Percentiles rank a stretch among this genome's conserved stretches.
phyloP scores from a whole-genome alignment of 2,797 vertebrate genomes.

The Tangara arthus region DNA sequence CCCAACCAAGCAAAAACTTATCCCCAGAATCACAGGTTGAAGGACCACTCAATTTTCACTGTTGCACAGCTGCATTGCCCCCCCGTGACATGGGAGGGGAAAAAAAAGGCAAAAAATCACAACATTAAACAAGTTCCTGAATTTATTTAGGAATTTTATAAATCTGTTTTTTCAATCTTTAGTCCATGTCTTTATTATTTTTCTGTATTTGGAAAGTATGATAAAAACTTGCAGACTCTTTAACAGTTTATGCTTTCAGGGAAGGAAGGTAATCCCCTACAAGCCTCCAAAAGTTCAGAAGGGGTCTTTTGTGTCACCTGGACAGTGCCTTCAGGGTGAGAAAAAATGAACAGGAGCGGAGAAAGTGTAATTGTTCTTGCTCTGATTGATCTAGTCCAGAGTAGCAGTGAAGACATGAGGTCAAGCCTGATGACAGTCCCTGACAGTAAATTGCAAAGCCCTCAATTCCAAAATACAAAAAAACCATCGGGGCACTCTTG shows the following conservation, averaged over 20 bases:
- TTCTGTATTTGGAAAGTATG: background rate
- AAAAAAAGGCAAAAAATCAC: background rate
- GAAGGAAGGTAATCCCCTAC: background rate
- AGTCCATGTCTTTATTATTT: background rate
- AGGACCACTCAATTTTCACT: background rate
- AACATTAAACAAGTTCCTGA: background rate
- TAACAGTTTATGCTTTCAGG: background rate
- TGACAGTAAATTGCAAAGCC: background rate
- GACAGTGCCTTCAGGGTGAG: background rate
- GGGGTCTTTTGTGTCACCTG: background rate
- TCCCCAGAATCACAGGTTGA: background rate
- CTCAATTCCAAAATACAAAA: background rate
- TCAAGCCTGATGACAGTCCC: background rate
- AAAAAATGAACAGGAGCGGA: background rate
- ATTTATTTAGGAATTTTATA: background rate
- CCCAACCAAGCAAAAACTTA: background rate
- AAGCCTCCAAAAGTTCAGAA: background rate
- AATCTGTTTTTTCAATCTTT: background rate
- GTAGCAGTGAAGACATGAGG: background rate
- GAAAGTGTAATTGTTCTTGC: background rate
- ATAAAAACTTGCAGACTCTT: background rate
- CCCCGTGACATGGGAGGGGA: background rate
- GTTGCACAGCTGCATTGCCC: background rate
- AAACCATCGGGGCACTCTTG: fast-evolving
- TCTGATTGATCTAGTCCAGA: background rate